Conservation (phyloP, 2,888 invertebrate species). For the Pteria penguin region DNA sequence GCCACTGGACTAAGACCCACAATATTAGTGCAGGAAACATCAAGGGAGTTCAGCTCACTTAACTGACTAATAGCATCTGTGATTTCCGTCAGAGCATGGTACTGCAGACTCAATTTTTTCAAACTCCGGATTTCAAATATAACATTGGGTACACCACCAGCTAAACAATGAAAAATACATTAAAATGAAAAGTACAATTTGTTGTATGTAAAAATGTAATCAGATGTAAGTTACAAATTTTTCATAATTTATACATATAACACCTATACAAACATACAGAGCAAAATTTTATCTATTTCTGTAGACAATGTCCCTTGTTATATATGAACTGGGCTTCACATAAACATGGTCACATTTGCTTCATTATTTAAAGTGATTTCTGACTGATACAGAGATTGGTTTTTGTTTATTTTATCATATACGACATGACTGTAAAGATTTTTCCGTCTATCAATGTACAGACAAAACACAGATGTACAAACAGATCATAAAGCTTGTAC, state of each 20-base stretch:
- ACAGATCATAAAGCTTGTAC: too few relatives aligned
- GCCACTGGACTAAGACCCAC: slow-evolving; percentile 61
- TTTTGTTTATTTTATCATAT: too few relatives aligned
- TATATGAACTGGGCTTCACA: too few relatives aligned
- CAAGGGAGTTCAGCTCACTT: slow-evolving; percentile 55
- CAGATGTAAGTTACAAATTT: not conserved
- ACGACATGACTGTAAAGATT: too few relatives aligned
- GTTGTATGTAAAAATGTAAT: not conserved
- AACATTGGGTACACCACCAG: slow-evolving; percentile 58
- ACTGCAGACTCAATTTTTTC: slow-evolving; percentile 61
- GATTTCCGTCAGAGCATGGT: slow-evolving; percentile 67
- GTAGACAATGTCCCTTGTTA: too few relatives aligned
- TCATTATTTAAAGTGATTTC: too few relatives aligned
- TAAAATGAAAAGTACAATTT: not conserved
- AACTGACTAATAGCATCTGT: slow-evolving; percentile 65
- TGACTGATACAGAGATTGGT: too few relatives aligned
- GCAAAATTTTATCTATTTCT: too few relatives aligned
- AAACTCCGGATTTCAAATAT: slow-evolving; percentile 62
- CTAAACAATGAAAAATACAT: slow-evolving; percentile 34
- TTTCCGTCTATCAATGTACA: too few relatives aligned
- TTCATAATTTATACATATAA: not conserved
- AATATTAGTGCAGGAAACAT: slow-evolving; percentile 64
- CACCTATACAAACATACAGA: too few relatives aligned
- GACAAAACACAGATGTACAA: too few relatives aligned
- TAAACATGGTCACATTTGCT: too few relatives aligned